A percentile compares a stretch with the other conserved stretches of the same genome.
These are phyloP conservation scores for Sesamia nonagrioides DNA, from an alignment of 1,140 invertebrate species.

Conservation along the genomic window DNA sequence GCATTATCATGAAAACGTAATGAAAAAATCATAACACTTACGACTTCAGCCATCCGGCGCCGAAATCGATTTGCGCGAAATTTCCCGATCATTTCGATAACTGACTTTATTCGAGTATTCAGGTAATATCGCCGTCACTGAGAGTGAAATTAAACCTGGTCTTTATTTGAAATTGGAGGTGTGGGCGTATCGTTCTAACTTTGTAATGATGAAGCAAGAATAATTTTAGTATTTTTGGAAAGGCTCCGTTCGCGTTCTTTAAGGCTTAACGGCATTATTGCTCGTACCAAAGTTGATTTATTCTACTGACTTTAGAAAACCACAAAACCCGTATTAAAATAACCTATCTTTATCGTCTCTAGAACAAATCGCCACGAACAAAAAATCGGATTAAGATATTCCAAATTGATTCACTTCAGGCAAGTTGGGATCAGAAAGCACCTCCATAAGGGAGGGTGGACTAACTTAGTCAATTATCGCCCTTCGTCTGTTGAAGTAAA, in stretches of 20 bases:
- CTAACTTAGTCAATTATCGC: conserved; percentile 43
- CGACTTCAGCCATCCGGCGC: neutral
- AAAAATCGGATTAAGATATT: conserved; percentile 23
- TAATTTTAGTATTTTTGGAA: too few relatives aligned
- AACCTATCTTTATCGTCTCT: neutral
- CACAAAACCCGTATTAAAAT: neutral
- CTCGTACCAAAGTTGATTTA: too few relatives aligned
- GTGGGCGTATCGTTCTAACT: conserved; percentile 6
- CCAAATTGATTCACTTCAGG: conserved; percentile 17
- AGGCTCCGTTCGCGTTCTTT: neutral
- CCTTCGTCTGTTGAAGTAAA: conserved; percentile 34
- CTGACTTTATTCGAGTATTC: conserved; percentile 26
- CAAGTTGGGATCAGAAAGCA: conserved; percentile 4
- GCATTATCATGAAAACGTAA: conserved; percentile 3
- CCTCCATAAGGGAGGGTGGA: conserved; percentile 27
- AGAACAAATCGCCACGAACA: neutral
- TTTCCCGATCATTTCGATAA: conserved; percentile 27
- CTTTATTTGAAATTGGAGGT: conserved; percentile 17
- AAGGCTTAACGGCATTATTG: too few relatives aligned
- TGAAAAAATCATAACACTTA: conserved; percentile 22
- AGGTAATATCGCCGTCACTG: conserved; percentile 3
- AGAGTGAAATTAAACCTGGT: conserved; percentile 8
- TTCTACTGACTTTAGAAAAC: neutral
- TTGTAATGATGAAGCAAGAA: neutral
- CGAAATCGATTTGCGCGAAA: conserved; percentile 14